Base-by-base conservation (phyloP, 1,140 invertebrate species). In the Dreissena rostriformis region DNA sequence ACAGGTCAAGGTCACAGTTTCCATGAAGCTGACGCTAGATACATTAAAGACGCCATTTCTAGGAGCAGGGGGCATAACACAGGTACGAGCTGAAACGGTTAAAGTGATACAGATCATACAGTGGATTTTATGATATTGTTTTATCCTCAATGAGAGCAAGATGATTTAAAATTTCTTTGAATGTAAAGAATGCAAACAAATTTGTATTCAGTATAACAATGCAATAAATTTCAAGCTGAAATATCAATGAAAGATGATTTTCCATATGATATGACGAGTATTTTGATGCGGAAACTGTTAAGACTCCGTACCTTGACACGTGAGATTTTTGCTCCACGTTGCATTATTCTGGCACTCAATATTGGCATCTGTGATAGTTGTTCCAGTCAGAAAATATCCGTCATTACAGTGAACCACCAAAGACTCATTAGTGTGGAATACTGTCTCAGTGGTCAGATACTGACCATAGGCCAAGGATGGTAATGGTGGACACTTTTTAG, bases 361-460 rank as follows among this genome's bases (percentile, higher is more conserved):
- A 39, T 52, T 12, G 52, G 39, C 7, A 24, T 68, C 15, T 26
- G 55, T 17, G 17, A 22, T 57, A 39, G 22, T 39, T 66, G 2
- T 66, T n/a, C 28, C 65, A 49, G 22, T 55, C 19, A 78, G n/a
- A 1, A 24, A 53, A 28, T 84, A 88, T 0, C 86, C 86, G 65
- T 75, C 73, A 17, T 85, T 29, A 84, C 87, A 88, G 4, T 70
- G 55, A 57, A 82, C 67, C 14, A 65, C 68, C 29, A 88, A 77
- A n/a, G 12, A 57, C 55, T 88, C 86, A 7, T 73, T 72, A 73
- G 72, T 83, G 24, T 83, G 81, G 52, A 85, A 87, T 15, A 79
- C 53, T 7, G 61, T 1, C 11, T 84, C 55, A 17, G 66, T 72
- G 49, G 57, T 61, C 57, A 88, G 79, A 49, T 81, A 77, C 71